phyloP scores from a whole-genome alignment of 2,113 vertebrate genomes.

The Pterocles gutturalis region DNA sequence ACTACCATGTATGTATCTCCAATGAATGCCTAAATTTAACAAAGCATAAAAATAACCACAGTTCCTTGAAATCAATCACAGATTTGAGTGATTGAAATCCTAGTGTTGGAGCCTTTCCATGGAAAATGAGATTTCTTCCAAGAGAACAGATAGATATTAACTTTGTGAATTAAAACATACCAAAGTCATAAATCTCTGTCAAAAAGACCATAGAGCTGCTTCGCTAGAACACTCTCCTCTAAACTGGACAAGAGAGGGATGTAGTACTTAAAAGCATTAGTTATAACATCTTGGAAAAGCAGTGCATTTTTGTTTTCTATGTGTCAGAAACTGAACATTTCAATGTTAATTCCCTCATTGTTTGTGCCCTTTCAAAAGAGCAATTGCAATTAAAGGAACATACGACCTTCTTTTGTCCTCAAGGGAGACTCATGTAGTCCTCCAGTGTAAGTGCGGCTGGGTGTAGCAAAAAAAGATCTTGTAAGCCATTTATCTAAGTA shows the following conservation, averaged over 20 bases:
- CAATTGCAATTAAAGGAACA: conserved; percentile 23
- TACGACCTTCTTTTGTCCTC: not conserved
- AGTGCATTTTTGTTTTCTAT: not conserved
- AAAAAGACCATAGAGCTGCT: not conserved
- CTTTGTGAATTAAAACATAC: not conserved
- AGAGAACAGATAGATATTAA: not conserved
- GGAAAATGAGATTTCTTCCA: not conserved
- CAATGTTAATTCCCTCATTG: not conserved
- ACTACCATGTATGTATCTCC: not conserved
- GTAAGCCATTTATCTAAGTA: not conserved
- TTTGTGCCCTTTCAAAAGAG: not conserved
- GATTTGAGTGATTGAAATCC: not conserved
- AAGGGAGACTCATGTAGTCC: not conserved
- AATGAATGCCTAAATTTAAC: not conserved
- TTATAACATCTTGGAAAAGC: not conserved
- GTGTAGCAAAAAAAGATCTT: not conserved
- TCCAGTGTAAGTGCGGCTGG: not conserved
- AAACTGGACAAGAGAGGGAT: not conserved
- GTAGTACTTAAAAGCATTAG: not conserved
- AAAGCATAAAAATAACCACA: not conserved
- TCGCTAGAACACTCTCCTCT: not conserved
- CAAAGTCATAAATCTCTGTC: not conserved
- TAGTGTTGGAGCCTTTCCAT: not conserved
- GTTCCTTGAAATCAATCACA: not conserved
- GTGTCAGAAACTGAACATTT: not conserved